Base-by-base conservation (phyloP, 2,113 vertebrate genomes). In the Neopipo cinnamomea region DNA sequence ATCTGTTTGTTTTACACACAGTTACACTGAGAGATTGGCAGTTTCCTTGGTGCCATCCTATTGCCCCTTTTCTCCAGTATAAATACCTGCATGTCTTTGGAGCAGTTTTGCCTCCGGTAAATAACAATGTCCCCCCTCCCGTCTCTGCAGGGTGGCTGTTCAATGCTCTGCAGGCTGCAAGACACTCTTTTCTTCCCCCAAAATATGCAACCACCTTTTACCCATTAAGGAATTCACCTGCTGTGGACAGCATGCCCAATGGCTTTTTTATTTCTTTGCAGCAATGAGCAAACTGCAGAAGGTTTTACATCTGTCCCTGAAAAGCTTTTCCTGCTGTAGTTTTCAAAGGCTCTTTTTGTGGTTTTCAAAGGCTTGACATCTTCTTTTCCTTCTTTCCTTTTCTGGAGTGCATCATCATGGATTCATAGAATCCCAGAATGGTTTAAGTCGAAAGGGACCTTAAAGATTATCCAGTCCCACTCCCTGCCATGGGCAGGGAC, bases 11-110 rank as follows among this genome's bases (percentile, higher is more conserved):
- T 58, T 81, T 55, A 9, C 8, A 5, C 28, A 7, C 21, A 14
- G 31, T 50, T 17, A n/a, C 28, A 35, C 21, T 1, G 1, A 55
- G 1, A 0, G 31, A 10, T 24, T 8, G 9, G 15, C 1, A 1
- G 7, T 89, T 86, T 89, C 76, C 62, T 76, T 46, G 25, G 20
- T 44, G 37, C 44, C 24, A 31, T n/a, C 42, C 22, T n/a, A 3
- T 56, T 74, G 70, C 56, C 70, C 59, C 8, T 53, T 85, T 80
- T 37, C 31, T 35, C 14, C 61, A 77, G 14, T 31, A 21, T 37
- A 22, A 46, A 78, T 66, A 16, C 25, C 68, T 37, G 6, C 7
- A 14, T 55, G 17, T 37, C 18, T 76, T 52, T 41, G 21, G 70
- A 85, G 47, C 39, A 46, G 14, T 33, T 91, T 46, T 66, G 9